Conservation (phyloP, 1,140 invertebrate species). For the Vanessa atalanta region DNA sequence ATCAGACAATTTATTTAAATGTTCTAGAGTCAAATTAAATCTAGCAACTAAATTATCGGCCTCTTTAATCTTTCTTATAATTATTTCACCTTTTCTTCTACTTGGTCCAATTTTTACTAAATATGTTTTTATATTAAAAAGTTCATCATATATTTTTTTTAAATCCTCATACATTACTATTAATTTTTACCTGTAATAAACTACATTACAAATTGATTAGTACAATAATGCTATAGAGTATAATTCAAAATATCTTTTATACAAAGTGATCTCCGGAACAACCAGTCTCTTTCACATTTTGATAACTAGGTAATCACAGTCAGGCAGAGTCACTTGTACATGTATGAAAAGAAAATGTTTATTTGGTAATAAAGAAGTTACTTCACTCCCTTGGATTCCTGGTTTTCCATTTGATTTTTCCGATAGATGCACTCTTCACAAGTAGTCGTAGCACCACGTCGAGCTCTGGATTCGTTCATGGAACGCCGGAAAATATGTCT, state of each 20-base stretch:
- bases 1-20: not conserved
- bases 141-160: not conserved
- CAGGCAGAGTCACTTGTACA: not conserved
- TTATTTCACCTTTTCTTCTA: conserved; percentile 2
- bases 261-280: too few species aligned
- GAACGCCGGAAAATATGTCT: not conserved
- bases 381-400: not conserved
- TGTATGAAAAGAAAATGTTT: not conserved
- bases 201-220: not conserved
- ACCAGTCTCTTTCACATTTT: too few species aligned
- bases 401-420: conserved; percentile 1
- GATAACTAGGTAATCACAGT: too few species aligned
- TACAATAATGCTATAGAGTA: not conserved
- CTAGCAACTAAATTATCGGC: not conserved
- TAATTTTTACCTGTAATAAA: conserved; percentile 2
- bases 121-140: conserved; percentile 1
- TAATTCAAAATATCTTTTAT: not conserved
- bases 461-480: not conserved
- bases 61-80: conserved; percentile 2
- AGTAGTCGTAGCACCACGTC: not conserved
- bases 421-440: not conserved
- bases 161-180: not conserved
- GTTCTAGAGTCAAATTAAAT: not conserved
- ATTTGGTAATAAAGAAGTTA: not conserved
- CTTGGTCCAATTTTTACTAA: not conserved